phyloP scores from a whole-genome alignment of 2,888 invertebrate species.

The Elaeidobius kamerunicus region DNA sequence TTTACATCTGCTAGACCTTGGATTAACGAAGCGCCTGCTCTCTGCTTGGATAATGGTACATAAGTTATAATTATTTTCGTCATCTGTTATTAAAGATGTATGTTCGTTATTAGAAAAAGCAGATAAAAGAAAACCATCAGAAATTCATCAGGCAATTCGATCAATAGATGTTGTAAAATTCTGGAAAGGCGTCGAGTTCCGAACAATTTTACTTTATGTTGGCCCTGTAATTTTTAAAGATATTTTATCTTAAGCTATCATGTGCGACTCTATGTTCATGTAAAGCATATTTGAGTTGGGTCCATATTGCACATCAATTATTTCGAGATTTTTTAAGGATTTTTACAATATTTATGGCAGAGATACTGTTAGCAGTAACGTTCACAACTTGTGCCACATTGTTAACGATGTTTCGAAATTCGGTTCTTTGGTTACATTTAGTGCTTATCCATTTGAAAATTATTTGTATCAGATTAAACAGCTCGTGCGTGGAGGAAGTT shows the following conservation, averaged over 20 bases:
- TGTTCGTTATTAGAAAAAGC: background rate
- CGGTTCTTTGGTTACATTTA: background rate
- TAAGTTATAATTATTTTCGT: background rate
- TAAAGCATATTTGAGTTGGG: conserved; percentile 4
- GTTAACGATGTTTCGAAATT: conserved; percentile 4
- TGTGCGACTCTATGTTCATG: conserved; percentile 11
- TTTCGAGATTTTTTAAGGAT: background rate
- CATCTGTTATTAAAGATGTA: background rate
- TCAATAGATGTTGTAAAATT: conserved; percentile 8
- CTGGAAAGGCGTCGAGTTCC: conserved; percentile 11
- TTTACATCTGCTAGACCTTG: conserved; percentile 35
- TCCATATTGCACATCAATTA: conserved; percentile 1
- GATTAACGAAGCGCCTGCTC: conserved; percentile 8
- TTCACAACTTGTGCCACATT: conserved; percentile 12
- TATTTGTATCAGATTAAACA: background rate
- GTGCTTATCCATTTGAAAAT: background rate
- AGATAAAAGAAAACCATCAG: conserved; percentile 4
- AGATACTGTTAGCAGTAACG: conserved; percentile 11
- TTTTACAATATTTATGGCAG: conserved; percentile 2
- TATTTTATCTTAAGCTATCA: conserved; percentile 4
- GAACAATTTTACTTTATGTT: conserved; percentile 7
- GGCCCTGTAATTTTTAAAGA: conserved; percentile 9
- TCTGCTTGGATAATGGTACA: background rate
- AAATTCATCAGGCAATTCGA: conserved; percentile 4
- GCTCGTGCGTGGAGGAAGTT: background rate